These are phyloP conservation scores for Julus scandinavius DNA, from an alignment of 2,888 invertebrate species.

Conservation along the genomic window DNA sequence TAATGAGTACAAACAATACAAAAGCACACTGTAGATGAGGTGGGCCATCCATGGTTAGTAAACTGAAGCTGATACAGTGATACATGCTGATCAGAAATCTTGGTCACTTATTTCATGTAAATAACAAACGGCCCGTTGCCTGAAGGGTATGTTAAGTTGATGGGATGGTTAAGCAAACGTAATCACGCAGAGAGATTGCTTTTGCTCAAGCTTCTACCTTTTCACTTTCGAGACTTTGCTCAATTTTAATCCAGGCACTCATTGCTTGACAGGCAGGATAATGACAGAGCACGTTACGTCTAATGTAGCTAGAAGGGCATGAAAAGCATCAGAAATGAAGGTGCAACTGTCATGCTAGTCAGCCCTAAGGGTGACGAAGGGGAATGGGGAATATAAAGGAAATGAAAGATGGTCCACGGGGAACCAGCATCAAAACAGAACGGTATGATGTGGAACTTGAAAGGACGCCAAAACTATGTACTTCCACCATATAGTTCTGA, in stretches of 20 bases:
- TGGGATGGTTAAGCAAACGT: not conserved
- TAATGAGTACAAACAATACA: not conserved
- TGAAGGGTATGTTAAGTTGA: not conserved
- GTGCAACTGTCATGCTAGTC: not conserved
- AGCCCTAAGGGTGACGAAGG: not conserved
- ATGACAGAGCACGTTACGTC: not conserved
- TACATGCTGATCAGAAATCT: not conserved
- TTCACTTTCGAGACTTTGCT: slow-evolving; percentile 16
- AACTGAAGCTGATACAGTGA: not conserved
- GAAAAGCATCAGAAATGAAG: not conserved
- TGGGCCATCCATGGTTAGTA: not conserved
- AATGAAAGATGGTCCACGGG: slow-evolving; percentile 9
- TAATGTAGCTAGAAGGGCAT: not conserved
- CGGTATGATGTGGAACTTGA: not conserved
- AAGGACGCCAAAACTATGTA: not conserved
- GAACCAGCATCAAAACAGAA: not conserved
- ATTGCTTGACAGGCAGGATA: slow-evolving; percentile 25
- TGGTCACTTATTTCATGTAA: not conserved
- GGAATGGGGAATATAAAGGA: not conserved
- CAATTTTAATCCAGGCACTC: slow-evolving; percentile 8
- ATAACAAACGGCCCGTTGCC: not conserved
- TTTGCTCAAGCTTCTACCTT: not conserved
- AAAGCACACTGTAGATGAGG: not conserved
- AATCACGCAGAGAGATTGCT: not conserved
- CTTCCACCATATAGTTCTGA: not conserved